Base-by-base conservation (phyloP, 2,797 vertebrate species). In the Petrocephalus schoutedeni region DNA sequence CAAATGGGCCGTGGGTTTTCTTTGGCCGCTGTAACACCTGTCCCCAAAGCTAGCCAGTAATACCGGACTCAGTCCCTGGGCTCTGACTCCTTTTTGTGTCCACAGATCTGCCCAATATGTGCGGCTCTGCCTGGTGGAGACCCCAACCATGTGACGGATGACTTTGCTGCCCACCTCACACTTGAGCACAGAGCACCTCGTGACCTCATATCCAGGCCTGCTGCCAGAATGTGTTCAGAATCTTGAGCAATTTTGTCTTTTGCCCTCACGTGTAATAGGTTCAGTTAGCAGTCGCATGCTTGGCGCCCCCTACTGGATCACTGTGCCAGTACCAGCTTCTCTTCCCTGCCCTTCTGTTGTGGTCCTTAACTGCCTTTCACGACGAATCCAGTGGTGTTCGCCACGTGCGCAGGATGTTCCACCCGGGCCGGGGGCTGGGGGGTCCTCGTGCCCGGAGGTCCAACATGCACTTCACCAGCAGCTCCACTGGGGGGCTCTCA, bases 401-500 rank as follows among this genome's bases (percentile, higher is more conserved):
- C 92, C 98, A 99, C 45, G 98, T 99, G 93, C 98, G 98, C 93
- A 96, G 98, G 95, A 99, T 99, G 98, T 99, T 99, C 94, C 98
- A 99, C 95, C 98, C 98, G 36, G 98, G 98, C 58, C 96, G 98
- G 91, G 98, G 98, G 51, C 93, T 99, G 90, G 98, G 98, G 56
- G 98, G 98, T 87, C 97, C 98, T 90, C 96, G 98, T 91, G 98
- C 98, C 86, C 97, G 98, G 90, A 95, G 98, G 95, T 98, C 98
- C 95, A 99, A 99, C 96, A 99, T 99, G 98, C 98, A 99, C 97
- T 99, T 99, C 99, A 99, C 97, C 95, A 98, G 96, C 94, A 97
- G 97, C 95, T 99, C 98, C 91, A 95, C 97, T 83, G 98, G 97
- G 91, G 98, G 97, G 84, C 97, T 99, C 91, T 99, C 98, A 87